Base-by-base conservation (phyloP, 2,797 vertebrate genomes). In the Aerospiza tachiro region DNA sequence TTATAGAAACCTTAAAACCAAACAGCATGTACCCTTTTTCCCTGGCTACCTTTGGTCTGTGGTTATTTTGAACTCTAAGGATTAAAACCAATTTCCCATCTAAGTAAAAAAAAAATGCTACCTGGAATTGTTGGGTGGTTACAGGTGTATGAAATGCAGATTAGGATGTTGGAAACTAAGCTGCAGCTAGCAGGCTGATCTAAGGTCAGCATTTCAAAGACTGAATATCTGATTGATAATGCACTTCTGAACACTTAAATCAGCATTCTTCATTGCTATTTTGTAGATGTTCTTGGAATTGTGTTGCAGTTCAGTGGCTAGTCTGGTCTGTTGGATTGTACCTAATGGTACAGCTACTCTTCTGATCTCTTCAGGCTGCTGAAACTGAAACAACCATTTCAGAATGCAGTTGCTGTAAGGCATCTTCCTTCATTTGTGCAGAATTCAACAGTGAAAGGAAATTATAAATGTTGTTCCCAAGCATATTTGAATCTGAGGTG, bases 401-500 rank as follows among this genome's bases (percentile, higher is more conserved):
- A n/a, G 70, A 72, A 25, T 23, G 35, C 26, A 35, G 23, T 13
- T 84, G 55, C 33, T 62, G 6, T 42, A 47, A 68, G 20, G 25
- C 31, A 66, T 28, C 67, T 80, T 26, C 38, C 22, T 68, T 68
- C 26, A 17, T 25, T 55, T 28, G 22, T 61, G 53, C 58, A 55
- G 40, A 86, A 55, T 61, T 90, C 20, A 68, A 4, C 14, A 28
- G 33, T 11, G 11, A 33, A 59, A 85, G 53, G 61, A 86, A 66
- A 58, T 52, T 0, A 14, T 4, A 50, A 10, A 23, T 0, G 3
- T 61, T 22, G 3, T 42, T 81, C 22, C 44, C 6, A 55, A 55
- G 15, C 10, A 6, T 50, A 9, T 28, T 17, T 59, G 65, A 70
- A 22, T 77, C 19, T 56, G 29, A 65, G 16, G 18, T 56, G 29